These are phyloP conservation scores for Xiphophorus maculatus DNA, from an alignment of 2,113 vertebrate genomes.

Conservation along the genomic window DNA sequence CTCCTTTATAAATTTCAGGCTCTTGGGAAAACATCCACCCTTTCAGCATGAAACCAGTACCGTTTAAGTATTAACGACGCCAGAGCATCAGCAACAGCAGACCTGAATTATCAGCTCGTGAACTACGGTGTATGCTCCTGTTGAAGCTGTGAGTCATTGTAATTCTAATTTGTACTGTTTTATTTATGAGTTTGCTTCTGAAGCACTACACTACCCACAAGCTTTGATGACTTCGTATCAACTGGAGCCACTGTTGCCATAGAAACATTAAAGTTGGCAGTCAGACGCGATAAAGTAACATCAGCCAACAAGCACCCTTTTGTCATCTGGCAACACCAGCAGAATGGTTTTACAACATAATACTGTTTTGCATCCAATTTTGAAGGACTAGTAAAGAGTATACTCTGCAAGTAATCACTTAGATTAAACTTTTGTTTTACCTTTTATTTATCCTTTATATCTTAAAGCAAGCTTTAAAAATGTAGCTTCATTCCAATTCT, in stretches of 20 bases:
- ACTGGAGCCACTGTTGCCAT: slow-evolving; percentile 54
- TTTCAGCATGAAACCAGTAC: slow-evolving; percentile 44
- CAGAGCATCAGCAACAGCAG: slow-evolving; percentile 45
- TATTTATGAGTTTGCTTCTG: slow-evolving; percentile 59
- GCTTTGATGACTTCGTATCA: slow-evolving; percentile 33
- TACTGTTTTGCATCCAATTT: not conserved
- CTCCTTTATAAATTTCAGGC: slow-evolving; percentile 11
- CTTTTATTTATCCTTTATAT: slow-evolving; percentile 15
- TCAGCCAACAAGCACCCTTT: slow-evolving; percentile 11
- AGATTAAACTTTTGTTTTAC: slow-evolving; percentile 13
- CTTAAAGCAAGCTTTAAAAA: not conserved
- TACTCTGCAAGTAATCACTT: slow-evolving; percentile 9
- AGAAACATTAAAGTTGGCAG: slow-evolving; percentile 48
- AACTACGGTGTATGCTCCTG: slow-evolving; percentile 36
- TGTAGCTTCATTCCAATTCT: too few relatives aligned
- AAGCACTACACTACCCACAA: slow-evolving; percentile 52
- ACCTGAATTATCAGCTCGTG: slow-evolving; percentile 33
- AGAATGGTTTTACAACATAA: not conserved
- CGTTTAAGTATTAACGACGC: slow-evolving; percentile 53
- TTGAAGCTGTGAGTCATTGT: slow-evolving; percentile 43
- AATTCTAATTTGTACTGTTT: slow-evolving; percentile 45
- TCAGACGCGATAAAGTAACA: slow-evolving; percentile 17
- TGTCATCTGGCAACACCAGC: not conserved
- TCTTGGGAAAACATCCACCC: slow-evolving; percentile 21
- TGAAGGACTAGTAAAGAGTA: slow-evolving; percentile 1